A percentile compares a stretch with the other conserved stretches of the same genome.
phyloP scores from a whole-genome alignment of 2,888 invertebrate genomes.

The Panopea generosa region DNA sequence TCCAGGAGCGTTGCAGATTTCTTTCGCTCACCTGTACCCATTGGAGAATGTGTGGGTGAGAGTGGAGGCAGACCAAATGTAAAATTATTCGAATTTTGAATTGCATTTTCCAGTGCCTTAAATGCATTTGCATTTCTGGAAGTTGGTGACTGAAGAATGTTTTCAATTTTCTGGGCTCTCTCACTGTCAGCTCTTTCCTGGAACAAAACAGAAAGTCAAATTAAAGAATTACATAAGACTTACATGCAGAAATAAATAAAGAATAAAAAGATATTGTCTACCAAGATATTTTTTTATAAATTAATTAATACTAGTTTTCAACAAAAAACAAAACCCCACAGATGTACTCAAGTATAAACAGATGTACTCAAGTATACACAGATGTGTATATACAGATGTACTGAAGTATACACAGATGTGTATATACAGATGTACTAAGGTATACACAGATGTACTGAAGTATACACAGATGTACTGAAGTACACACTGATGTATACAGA shows the following conservation, averaged over 20 bases:
- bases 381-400: too few relatives aligned
- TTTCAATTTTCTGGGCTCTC: constrained; percentile 48
- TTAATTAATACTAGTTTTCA: too few relatives aligned
- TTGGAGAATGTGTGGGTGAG: constrained; percentile 39
- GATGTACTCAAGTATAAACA: background rate
- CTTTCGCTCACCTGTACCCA: constrained; percentile 73
- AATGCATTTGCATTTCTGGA: constrained; percentile 52
- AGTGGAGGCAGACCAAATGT: constrained; percentile 37
- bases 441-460: too few relatives aligned
- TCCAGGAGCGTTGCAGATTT: constrained; percentile 90
- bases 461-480: too few relatives aligned
- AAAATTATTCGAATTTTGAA: constrained; percentile 54
- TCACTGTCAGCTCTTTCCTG: constrained; percentile 37
- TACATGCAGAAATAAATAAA: background rate
- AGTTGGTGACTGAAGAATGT: constrained; percentile 53
- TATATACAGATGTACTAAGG: too few relatives aligned
- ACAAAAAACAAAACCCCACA: background rate
- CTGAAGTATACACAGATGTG: too few relatives aligned
- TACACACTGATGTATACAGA: too few relatives aligned
- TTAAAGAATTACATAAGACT: background rate
- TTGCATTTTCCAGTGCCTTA: constrained; percentile 50
- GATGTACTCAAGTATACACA: too few relatives aligned
- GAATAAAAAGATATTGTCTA: background rate
- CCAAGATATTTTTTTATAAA: too few relatives aligned
- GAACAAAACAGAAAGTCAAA: background rate